Evolutionary conservation across 2,888 invertebrate genomes (phyloP).

Genomic region (Hololepta plana): DNA sequence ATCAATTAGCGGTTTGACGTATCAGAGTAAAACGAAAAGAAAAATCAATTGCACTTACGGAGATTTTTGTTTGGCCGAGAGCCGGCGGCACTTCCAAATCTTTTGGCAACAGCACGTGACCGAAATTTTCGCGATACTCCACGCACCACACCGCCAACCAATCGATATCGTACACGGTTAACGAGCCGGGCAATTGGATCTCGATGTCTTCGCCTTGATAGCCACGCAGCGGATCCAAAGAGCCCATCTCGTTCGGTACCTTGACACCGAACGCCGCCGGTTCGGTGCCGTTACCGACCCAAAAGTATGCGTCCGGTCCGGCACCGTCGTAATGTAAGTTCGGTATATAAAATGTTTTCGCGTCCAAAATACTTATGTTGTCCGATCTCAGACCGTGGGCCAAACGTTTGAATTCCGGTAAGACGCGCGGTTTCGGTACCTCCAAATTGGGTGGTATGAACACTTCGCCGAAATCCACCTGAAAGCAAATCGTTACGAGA

Average conservation of each 20-base stretch:
- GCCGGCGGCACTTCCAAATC: constrained; percentile 82
- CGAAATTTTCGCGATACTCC: constrained; percentile 77
- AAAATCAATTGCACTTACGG: constrained; percentile 38
- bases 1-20: too few species aligned
- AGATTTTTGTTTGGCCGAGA: constrained; percentile 75
- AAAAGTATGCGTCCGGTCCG: constrained; percentile 85
- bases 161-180: constrained; percentile 81
- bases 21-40: constrained; percentile 13
- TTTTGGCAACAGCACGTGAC: constrained; percentile 73
- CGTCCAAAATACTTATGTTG: constrained; percentile 79
- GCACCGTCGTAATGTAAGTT: constrained; percentile 84
- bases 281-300: constrained; percentile 79
- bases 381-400: constrained; percentile 81
- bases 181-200: constrained; percentile 65
- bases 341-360: constrained; percentile 81
- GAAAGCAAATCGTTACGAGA: constrained; percentile 18
- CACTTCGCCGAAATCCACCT: constrained; percentile 84
- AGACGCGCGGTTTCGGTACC: constrained; percentile 59
- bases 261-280: constrained; percentile 69
- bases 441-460: constrained; percentile 59
- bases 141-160: constrained; percentile 88
- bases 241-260: constrained; percentile 79
- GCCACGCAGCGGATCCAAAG: constrained; percentile 58
- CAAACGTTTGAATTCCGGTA: constrained; percentile 72
- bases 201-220: constrained; percentile 88